Percentiles rank a stretch among this genome's conserved stretches.
These are phyloP conservation scores for Ashinkailepas kermadecensis DNA, from an alignment of 2,888 invertebrate species.

Conservation along the genomic window DNA sequence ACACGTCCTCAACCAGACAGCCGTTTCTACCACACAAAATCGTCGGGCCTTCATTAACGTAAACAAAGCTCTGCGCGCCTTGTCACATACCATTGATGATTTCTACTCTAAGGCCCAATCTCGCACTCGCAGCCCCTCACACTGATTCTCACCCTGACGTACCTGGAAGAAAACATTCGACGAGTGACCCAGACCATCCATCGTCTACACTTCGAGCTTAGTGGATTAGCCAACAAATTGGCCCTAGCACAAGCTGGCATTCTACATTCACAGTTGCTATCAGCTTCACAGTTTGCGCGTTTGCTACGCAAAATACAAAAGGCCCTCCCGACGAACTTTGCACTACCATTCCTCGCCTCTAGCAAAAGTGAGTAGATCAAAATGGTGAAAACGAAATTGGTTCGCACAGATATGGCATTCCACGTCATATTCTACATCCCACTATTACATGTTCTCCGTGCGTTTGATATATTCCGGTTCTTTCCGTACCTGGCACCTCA, in stretches of 20 bases:
- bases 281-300: neutral
- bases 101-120: too few species aligned
- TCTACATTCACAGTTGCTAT: neutral
- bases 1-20: too few species aligned
- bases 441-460: neutral
- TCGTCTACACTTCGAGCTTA: neutral
- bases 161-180: neutral
- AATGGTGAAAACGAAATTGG: neutral
- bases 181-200: neutral
- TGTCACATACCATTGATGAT: too few species aligned
- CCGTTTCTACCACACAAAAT: too few species aligned
- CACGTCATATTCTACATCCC: neutral
- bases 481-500: too few species aligned
- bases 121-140: too few species aligned
- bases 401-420: neutral
- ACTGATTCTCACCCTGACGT: too few species aligned
- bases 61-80: too few species aligned
- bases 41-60: too few species aligned
- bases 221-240: neutral
- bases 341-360: neutral
- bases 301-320: too few species aligned
- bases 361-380: neutral
- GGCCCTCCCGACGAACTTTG: neutral
- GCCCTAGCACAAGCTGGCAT: neutral
- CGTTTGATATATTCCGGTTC: too few species aligned